Base-by-base conservation (phyloP, 2,888 invertebrate species). In the Lycophotia porphyrea region DNA sequence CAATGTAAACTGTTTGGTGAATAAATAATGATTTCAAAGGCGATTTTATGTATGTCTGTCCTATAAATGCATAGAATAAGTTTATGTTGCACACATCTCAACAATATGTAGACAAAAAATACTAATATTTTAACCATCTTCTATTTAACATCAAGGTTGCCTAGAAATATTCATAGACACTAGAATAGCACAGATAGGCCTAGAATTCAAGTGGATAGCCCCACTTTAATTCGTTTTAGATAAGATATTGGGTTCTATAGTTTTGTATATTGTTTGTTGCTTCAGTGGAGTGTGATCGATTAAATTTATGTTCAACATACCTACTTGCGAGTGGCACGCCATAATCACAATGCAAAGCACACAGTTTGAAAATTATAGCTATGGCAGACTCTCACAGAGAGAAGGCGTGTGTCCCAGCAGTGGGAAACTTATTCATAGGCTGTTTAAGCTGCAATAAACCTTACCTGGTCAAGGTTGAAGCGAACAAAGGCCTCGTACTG, bases 401-500 rank as follows among this genome's bases (percentile, higher is more conserved):
- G 0, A 1, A n/a, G 8, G 31, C 31, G 8, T 31, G 8, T 58
- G 58, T 31, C 27, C 31, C 27, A 55, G 15, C 2, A 55, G 2
- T 18, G 55, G 55, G 18, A 58, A 58, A 9, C 0, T 9, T 31
- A 58, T 31, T 31, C 9, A 58, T 18, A 27, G 27, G 55, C 55
- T 27, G 55, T 27, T 55, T 55, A 18, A 31, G 27, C 27, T 55
- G 55, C 18, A 21, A 18, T 7, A 58, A 21, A 34, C 31, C 11
- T 7, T 89, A 99, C 98, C 97, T 99, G 99, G 97, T 99, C 99
- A 90, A 99, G 98, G 89, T 99, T 99, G 96, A 99, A 99, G 96
- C 99, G 99, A 84, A 99, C 99, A 95, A 99, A 99, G 92, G 99
- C 99, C 95, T 99, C 99, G 93, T 99, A 99, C 96, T 99, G 99